Base-by-base conservation (phyloP, 2,797 vertebrate species). In the Pelochelys cantorii region DNA sequence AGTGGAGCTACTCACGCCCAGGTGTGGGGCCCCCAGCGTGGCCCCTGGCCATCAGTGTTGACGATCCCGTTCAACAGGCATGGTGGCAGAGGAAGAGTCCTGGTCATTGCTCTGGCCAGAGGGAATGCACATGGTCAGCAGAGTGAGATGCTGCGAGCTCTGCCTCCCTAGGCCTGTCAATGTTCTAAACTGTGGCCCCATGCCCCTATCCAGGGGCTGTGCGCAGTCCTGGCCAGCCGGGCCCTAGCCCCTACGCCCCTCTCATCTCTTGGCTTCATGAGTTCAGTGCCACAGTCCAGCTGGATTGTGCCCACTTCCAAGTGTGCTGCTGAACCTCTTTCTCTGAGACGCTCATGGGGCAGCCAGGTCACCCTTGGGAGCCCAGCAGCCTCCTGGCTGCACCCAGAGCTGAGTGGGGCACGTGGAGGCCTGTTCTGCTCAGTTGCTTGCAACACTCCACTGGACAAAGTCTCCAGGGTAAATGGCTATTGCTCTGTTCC, bases 381-480 rank as follows among this genome's bases (percentile, higher is more conserved):
- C 68, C 0, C 0, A 90, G n/a, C 2, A 4, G 68, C 34, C 52
- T 59, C 53, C 18, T 0, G 27, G 29, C n/a, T 68, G 31, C 18
- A 15, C 31, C 29, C 0, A 0, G 4, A 79, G 78, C 29, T 23
- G 53, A 7, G 13, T 5, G 31, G 20, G 54, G 7, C 22, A 23
- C n/a, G 42, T 14, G 31, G 62, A 65, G 14, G 31, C n/a, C 62
- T 65, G 31, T n/a, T n/a, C 62, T 62, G 29, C 60, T n/a, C 62
- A 65, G 27, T 15, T 31, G n/a, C 62, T n/a, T 18, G 15, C 31
- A 7, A 4, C 15, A 65, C 31, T 65, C 62, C 31, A n/a, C 15
- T n/a, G 62, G 31, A n/a, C 62, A 65, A 17, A 31, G 7, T 1
- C 84, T 91, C 79, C 0, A 1, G 74, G 52, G 55, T 17, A n/a